phyloP scores from a whole-genome alignment of 2,888 invertebrate species.

The Athripsodes cinereus region DNA sequence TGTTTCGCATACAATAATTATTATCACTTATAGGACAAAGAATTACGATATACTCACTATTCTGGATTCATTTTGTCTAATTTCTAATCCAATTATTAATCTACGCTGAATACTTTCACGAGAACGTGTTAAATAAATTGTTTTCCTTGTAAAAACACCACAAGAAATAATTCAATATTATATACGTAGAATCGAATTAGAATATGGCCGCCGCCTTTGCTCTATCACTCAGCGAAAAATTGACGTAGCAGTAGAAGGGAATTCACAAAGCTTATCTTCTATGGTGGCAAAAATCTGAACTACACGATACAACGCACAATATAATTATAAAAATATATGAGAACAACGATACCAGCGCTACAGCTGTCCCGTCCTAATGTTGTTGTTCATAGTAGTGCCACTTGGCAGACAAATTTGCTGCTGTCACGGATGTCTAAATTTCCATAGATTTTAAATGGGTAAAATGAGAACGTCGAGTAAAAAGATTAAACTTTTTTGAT shows the following conservation, averaged over 20 bases:
- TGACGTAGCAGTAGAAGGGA: conserved; percentile 24
- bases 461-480: conserved; percentile 1
- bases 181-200: conserved; percentile 15
- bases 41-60: conserved; percentile 60
- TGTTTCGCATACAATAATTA: conserved; percentile 30
- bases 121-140: conserved; percentile 4
- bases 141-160: conserved; percentile 20
- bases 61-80: conserved; percentile 63
- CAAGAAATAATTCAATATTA: conserved; percentile 19
- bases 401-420: conserved; percentile 22
- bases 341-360: neutral
- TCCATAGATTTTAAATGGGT: neutral
- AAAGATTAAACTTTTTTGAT: neutral
- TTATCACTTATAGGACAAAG: conserved; percentile 33
- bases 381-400: conserved; percentile 17
- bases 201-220: conserved; percentile 24
- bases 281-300: too few species aligned
- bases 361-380: neutral
- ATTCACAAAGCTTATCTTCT: too few species aligned
- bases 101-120: neutral
- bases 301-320: too few species aligned
- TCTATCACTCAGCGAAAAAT: conserved; percentile 21
- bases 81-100: neutral
- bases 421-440: conserved; percentile 21
- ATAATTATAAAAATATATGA: neutral